Evolutionary conservation across 2,888 invertebrate species (phyloP).

Genomic region (Amblyteles armatorius): DNA sequence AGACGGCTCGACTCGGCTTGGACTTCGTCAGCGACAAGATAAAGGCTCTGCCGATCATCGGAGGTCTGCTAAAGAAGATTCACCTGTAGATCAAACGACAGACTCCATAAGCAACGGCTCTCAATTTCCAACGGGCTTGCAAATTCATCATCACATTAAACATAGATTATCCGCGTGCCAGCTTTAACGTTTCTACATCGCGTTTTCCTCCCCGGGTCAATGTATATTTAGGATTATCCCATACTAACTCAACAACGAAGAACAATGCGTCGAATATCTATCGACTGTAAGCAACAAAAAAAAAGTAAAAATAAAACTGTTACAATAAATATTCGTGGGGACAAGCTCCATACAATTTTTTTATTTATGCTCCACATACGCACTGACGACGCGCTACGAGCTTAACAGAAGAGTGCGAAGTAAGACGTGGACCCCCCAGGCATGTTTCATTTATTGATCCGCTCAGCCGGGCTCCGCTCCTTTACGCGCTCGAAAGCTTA

Average conservation of each 20-base stretch:
- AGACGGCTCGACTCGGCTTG: slow-evolving; percentile 72
- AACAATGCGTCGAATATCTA: no score
- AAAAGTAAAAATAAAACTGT: no score
- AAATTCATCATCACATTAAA: background rate
- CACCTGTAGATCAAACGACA: slow-evolving; percentile 45
- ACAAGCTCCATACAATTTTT: no score
- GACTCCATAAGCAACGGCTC: background rate
- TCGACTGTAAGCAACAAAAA: no score
- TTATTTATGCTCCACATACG: no score
- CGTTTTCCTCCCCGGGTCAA: background rate
- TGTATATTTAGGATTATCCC: background rate
- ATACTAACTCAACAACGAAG: no score
- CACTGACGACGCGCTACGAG: no score
- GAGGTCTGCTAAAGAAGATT: slow-evolving; percentile 68
- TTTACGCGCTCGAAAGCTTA: slow-evolving; percentile 23
- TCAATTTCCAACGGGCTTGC: background rate
- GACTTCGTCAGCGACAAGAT: slow-evolving; percentile 74
- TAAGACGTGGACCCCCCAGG: background rate
- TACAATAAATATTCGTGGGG: no score
- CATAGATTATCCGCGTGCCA: no score
- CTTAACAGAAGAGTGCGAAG: no score
- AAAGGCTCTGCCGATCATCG: slow-evolving; percentile 75
- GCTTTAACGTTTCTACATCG: background rate
- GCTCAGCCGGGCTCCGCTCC: slow-evolving; percentile 10
- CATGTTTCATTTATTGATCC: slow-evolving; percentile 44